Evolutionary conservation across 2,888 invertebrate genomes (phyloP).

Genomic region (Yponomeuta malinellus): DNA sequence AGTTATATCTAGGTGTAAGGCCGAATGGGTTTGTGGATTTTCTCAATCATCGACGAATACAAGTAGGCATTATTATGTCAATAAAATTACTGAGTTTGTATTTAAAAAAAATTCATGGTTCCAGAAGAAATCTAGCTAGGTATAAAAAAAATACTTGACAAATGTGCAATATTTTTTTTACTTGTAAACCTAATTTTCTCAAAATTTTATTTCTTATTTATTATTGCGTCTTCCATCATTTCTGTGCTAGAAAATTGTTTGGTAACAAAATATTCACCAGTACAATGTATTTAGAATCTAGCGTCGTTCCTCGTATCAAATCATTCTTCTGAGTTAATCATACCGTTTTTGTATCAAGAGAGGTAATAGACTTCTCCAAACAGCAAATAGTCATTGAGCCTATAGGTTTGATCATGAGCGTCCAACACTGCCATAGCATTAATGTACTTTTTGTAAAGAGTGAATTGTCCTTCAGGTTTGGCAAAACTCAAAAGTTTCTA

Average conservation of each 20-base stretch:
- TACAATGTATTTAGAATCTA: constrained; percentile 3
- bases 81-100: background rate
- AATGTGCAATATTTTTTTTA: constrained; percentile 10
- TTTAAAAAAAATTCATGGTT: background rate
- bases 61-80: background rate
- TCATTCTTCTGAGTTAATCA: background rate
- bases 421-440: constrained; percentile 13
- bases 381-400: background rate
- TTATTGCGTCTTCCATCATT: constrained; percentile 10
- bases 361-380: background rate
- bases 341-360: no score
- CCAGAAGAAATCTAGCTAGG: background rate
- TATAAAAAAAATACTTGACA: background rate
- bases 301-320: background rate
- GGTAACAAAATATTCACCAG: background rate
- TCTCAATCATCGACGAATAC: background rate
- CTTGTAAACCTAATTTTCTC: background rate
- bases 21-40: constrained; percentile 15
- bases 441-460: constrained; percentile 1
- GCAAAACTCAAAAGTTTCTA: background rate
- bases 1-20: constrained; percentile 64
- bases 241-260: background rate
- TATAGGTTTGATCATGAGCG: background rate
- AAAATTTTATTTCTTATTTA: background rate
- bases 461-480: background rate